A percentile compares a stretch with the other conserved stretches of the same genome.
phyloP scores from a whole-genome alignment of 2,113 vertebrate species.

The Leiothrix lutea region DNA sequence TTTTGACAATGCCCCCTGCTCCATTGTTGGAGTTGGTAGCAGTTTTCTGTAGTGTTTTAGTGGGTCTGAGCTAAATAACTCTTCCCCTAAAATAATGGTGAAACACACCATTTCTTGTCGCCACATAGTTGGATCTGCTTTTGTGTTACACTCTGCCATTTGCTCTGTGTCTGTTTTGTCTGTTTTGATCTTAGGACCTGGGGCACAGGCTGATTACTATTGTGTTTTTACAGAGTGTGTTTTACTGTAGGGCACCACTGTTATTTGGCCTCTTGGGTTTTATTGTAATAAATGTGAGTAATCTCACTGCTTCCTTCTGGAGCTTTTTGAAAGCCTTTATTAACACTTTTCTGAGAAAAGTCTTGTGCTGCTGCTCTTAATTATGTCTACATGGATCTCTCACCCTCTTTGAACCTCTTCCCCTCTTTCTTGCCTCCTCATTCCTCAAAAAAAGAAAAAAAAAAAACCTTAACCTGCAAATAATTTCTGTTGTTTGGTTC shows the following conservation, averaged over 20 bases:
- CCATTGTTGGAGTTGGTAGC: not conserved
- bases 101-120: not conserved
- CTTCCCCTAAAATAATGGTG: not conserved
- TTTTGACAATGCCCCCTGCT: not conserved
- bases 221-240: not conserved
- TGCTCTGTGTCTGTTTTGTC: not conserved
- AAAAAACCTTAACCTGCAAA: not conserved
- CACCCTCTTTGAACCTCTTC: conserved; percentile 23
- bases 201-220: not conserved
- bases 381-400: conserved; percentile 26
- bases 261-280: not conserved
- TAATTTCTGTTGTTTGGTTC: not conserved
- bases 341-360: conserved; percentile 18
- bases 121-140: not conserved
- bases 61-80: not conserved
- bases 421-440: not conserved
- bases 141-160: not conserved
- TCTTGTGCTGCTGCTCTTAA: conserved; percentile 36
- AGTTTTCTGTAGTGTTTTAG: not conserved
- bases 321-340: conserved; percentile 10
- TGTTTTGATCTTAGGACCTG: not conserved
- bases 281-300: not conserved
- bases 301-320: conserved; percentile 8
- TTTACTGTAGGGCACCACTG: not conserved
- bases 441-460: not conserved